Evolutionary conservation across 2,888 invertebrate species (phyloP).

Genomic region (Barypeithes pellucidus): DNA sequence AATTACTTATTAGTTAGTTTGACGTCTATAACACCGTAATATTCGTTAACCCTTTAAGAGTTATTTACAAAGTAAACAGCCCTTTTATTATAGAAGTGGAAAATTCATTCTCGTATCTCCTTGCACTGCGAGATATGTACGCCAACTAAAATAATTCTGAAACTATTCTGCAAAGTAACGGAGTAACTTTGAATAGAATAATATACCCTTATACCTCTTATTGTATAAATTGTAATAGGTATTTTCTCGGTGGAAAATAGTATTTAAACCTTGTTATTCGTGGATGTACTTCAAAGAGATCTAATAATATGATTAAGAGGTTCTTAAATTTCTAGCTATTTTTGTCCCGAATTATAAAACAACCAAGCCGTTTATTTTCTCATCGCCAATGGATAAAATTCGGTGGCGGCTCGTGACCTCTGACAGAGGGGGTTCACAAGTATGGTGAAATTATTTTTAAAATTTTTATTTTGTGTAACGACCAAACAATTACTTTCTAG

Average conservation of each 20-base stretch:
- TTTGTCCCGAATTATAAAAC: too few species aligned
- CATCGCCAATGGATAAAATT: too few species aligned
- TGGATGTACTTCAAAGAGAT: not conserved
- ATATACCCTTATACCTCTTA: conserved; percentile 17
- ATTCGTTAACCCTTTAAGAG: not conserved
- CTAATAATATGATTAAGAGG: not conserved
- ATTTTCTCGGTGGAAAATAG: conserved; percentile 8
- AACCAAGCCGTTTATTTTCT: too few species aligned
- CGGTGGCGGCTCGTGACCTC: too few species aligned
- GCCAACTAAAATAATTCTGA: conserved; percentile 6
- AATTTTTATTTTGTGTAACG: too few species aligned
- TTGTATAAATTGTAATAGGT: conserved; percentile 15
- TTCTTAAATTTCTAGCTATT: too few species aligned
- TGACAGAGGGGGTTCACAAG: too few species aligned
- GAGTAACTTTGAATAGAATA: conserved; percentile 27
- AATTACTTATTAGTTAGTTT: not conserved
- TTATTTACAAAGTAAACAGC: conserved; percentile 17
- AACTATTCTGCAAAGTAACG: conserved; percentile 12
- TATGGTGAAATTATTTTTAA: too few species aligned
- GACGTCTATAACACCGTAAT: not conserved
- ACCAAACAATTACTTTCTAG: too few species aligned
- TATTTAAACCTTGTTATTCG: conserved; percentile 20
- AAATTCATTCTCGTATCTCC: conserved; percentile 14
- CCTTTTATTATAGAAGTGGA: not conserved
- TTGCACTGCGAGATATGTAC: not conserved